Evolutionary conservation across 1,140 invertebrate genomes (phyloP).

Genomic region (Drosophila asahinai): DNA sequence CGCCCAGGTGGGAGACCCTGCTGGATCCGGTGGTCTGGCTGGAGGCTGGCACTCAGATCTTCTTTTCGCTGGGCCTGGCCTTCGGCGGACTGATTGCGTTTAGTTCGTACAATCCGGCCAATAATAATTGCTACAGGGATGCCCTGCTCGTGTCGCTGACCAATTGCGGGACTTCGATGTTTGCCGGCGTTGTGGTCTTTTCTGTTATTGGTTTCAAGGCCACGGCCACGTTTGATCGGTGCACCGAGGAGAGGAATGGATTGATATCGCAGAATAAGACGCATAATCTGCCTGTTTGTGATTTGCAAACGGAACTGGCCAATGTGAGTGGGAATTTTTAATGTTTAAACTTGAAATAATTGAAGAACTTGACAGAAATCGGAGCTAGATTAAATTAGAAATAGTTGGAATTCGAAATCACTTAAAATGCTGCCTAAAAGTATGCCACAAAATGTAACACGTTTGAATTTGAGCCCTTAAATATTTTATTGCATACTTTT

Average conservation of each 20-base stretch:
- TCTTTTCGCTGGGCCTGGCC: slow-evolving; percentile 97
- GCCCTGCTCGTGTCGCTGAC: slow-evolving; percentile 97
- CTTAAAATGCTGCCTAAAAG: neutral
- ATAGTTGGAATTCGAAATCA: neutral
- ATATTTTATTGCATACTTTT: neutral
- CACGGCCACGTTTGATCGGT: slow-evolving; percentile 87
- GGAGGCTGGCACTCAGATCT: slow-evolving; percentile 98
- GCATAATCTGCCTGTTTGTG: slow-evolving; percentile 89
- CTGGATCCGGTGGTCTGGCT: slow-evolving; percentile 96
- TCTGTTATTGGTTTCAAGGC: slow-evolving; percentile 98
- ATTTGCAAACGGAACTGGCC: slow-evolving; percentile 94
- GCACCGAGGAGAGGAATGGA: slow-evolving; percentile 80
- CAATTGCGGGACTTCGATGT: slow-evolving; percentile 98
- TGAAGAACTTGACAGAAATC: too few species aligned
- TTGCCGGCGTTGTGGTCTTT: slow-evolving; percentile 99
- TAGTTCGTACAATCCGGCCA: slow-evolving; percentile 97
- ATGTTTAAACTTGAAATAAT: too few species aligned
- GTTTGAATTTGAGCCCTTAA: neutral
- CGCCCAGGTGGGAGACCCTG: slow-evolving; percentile 91
- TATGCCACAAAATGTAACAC: too few species aligned
- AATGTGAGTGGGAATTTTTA: slow-evolving; percentile 89
- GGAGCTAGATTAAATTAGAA: too few species aligned
- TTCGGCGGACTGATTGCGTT: slow-evolving; percentile 97
- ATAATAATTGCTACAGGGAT: slow-evolving; percentile 98
- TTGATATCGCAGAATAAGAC: slow-evolving; percentile 87